Percentiles rank a stretch among this genome's conserved stretches.
These are phyloP conservation scores for Leptinotarsa lineolata DNA, from an alignment of 1,140 invertebrate species.

Conservation along the genomic window DNA sequence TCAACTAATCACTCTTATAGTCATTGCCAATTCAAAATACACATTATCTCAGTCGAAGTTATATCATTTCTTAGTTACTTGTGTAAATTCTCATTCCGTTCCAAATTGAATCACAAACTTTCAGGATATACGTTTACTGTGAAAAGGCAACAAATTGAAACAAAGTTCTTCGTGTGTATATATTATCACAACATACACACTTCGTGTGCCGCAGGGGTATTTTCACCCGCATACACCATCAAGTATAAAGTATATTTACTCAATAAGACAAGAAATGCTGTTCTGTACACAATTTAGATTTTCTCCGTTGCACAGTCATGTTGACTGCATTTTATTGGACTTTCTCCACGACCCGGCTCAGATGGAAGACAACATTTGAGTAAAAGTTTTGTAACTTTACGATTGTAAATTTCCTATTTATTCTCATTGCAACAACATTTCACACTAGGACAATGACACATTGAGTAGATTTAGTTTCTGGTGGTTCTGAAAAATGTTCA, in stretches of 20 bases:
- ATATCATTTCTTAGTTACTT: no score
- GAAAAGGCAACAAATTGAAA: neutral
- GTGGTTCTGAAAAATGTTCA: no score
- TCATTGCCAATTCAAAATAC: no score
- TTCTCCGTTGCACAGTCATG: neutral
- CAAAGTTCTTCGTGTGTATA: neutral
- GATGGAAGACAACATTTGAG: neutral
- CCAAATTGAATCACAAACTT: no score
- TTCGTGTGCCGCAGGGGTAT: conserved; percentile 4
- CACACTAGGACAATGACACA: no score
- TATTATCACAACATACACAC: conserved; percentile 3
- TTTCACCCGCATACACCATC: neutral
- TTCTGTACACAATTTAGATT: conserved; percentile 3
- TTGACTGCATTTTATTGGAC: conserved; percentile 6
- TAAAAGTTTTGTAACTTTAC: no score
- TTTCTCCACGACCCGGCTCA: neutral
- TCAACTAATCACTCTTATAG: no score
- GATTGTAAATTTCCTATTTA: no score
- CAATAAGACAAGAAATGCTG: conserved; percentile 1
- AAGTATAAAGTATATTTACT: conserved; percentile 7
- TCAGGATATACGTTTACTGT: neutral
- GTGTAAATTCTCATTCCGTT: no score
- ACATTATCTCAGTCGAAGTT: no score
- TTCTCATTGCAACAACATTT: no score
- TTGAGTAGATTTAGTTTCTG: no score